Evolutionary conservation across 2,113 vertebrate species (phyloP).

Genomic region (Catharus bicknelli): DNA sequence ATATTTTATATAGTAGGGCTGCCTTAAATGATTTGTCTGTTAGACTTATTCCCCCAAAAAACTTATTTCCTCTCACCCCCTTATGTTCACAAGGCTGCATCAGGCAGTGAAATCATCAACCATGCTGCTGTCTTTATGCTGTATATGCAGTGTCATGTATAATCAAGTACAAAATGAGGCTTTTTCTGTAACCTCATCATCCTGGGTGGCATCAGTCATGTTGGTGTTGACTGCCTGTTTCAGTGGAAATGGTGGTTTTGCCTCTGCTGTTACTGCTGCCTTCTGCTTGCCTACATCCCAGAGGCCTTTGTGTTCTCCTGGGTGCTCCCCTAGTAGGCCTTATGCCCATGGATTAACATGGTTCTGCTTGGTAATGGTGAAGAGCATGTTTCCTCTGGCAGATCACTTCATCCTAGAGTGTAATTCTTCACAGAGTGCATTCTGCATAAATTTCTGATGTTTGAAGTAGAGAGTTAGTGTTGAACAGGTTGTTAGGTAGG

Average conservation of each 20-base stretch:
- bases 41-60: background rate
- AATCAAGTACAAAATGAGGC: background rate
- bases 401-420: background rate
- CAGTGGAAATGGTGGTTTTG: background rate
- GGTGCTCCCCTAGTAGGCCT: background rate
- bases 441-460: background rate
- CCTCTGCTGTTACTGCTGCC: background rate
- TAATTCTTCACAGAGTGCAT: background rate
- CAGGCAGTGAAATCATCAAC: background rate
- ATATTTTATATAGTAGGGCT: background rate
- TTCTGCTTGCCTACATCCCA: background rate
- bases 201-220: background rate
- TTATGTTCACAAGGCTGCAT: background rate
- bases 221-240: background rate
- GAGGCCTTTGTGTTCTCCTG: background rate
- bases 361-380: background rate
- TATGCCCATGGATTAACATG: background rate
- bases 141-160: background rate
- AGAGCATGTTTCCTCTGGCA: background rate
- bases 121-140: background rate
- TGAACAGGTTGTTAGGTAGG: background rate
- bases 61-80: background rate
- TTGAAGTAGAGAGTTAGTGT: background rate
- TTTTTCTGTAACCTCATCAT: background rate
- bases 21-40: background rate